Evolutionary conservation across 1,140 invertebrate species (phyloP), one percentile per base, ranked within the genome.

Genomic region (Cephus cinctus): DNA sequence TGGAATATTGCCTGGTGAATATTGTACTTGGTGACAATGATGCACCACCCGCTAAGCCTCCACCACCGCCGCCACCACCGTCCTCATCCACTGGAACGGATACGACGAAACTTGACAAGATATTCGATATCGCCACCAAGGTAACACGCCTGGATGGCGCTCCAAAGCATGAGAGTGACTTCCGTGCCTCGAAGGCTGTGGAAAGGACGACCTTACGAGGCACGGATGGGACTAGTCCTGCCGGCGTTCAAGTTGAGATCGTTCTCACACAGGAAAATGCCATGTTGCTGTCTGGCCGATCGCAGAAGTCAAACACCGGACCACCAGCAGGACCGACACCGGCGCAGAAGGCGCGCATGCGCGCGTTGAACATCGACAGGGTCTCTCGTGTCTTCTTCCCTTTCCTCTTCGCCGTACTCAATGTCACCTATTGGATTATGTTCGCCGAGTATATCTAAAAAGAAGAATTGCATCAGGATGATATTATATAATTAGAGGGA

Each of bases 1-100:
- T 95, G 92, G 92, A 95, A 69, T 95, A 94, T 68, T 94, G 91
- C 60, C 71, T 95, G 51, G 90, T 95, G 1, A 94, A 94, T 61
- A 92, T 94, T 35, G 88, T 94, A 0, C 78, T 94, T 2, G 88
- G 88, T 1, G 87, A 90, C 57, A 83, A 81, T 5, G 85, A 86
- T 49, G 74, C 76, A 0, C 77, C 77, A 0, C 81, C 84, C 63
- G 77, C 77, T 8, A 66, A 67, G 4, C 56, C 65, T 9, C 55
- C 68, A 1, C 70, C 75, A 41, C 64, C 70, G 3, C 57, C 67
- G 0, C 63, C 64, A 2, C 69, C 71, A 8, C 64, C 68, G 35
- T 56, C 66, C 8, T 61, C 67, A 16, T 50, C 67, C 67, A 42
- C 53, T 38, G 59, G 53, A 42, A 46, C 61, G 40, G 74, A 68